A percentile compares a stretch with the other conserved stretches of the same genome.
Conservation (phyloP, 2,888 invertebrate species). For the Alentia gelatinosa region DNA sequence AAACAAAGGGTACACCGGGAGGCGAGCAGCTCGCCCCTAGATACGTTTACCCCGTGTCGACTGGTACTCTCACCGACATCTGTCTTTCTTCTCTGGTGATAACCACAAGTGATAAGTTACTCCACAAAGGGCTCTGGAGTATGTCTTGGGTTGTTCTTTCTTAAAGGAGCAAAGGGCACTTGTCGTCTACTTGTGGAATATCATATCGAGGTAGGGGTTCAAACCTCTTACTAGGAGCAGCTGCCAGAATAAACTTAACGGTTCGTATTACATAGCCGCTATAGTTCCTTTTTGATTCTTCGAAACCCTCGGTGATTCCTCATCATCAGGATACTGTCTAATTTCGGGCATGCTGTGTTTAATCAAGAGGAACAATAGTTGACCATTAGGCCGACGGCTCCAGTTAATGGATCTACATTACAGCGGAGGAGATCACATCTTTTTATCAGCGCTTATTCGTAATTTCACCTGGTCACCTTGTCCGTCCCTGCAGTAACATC, state of each 20-base stretch:
- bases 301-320: too few species aligned
- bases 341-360: neutral
- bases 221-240: too few species aligned
- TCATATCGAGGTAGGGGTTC: neutral
- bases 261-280: too few species aligned
- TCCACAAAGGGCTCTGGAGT: conserved; percentile 10
- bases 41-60: neutral
- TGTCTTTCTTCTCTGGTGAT: conserved; percentile 38
- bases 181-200: neutral
- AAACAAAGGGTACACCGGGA: neutral
- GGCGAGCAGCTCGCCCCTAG: conserved; percentile 16
- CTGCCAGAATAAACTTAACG: too few species aligned
- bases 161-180: neutral
- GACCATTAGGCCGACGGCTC: too few species aligned
- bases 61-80: conserved; percentile 1
- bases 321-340: too few species aligned
- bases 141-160: neutral
- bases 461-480: neutral
- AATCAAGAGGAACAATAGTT: neutral
- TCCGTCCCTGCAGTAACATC: too few species aligned
- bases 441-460: conserved; percentile 1
- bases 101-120: conserved; percentile 39
- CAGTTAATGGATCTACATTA: too few species aligned
- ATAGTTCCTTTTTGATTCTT: too few species aligned
- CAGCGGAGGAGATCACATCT: too few species aligned